Evolutionary conservation across 2,113 vertebrate species (phyloP).

Genomic region (Macrotus californicus): DNA sequence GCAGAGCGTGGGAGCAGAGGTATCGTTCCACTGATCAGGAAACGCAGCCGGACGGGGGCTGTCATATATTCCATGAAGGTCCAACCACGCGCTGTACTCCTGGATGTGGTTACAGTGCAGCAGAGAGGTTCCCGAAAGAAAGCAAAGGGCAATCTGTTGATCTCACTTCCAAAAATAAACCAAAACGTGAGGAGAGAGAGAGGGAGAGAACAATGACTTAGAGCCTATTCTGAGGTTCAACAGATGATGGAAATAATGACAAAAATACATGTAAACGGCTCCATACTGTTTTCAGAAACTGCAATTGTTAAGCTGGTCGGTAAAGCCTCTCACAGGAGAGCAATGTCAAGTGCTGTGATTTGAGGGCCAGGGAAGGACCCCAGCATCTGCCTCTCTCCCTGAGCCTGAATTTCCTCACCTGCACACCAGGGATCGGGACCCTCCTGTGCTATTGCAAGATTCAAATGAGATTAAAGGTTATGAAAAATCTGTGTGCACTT

Average conservation of each 20-base stretch:
- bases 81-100: neutral
- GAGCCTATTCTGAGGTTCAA: constrained; percentile 7
- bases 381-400: neutral
- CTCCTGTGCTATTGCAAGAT: neutral
- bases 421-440: neutral
- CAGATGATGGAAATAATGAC: constrained; percentile 33
- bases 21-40: constrained; percentile 40
- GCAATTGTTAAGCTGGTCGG: neutral
- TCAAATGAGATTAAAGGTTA: neutral
- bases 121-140: constrained; percentile 39
- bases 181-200: constrained; percentile 32
- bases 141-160: constrained; percentile 15
- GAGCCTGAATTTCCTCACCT: neutral
- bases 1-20: neutral
- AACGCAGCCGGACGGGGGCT: neutral
- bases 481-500: neutral
- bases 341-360: neutral
- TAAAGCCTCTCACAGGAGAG: neutral
- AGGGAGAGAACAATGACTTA: neutral
- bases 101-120: constrained; percentile 47
- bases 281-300: neutral
- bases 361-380: neutral
- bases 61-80: constrained; percentile 47
- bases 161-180: constrained; percentile 66
- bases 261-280: neutral